Evolutionary conservation across 2,888 invertebrate species (phyloP).

Genomic region (Lomographa bimaculata): DNA sequence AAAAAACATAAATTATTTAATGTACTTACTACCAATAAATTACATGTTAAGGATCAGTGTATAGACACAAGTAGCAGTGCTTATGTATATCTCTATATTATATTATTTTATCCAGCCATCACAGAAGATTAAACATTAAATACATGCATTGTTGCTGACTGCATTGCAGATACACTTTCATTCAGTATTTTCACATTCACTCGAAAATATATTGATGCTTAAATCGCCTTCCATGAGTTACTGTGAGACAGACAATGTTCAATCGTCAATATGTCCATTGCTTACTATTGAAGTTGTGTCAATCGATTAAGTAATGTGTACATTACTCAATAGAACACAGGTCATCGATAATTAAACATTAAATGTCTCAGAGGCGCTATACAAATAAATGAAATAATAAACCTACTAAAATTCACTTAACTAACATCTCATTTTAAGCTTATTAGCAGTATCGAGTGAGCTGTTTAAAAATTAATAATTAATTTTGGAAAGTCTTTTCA

Average conservation of each 20-base stretch:
- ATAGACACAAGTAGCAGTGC: conserved; percentile 53
- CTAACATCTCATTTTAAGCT: conserved; percentile 8
- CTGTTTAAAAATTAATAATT: conserved; percentile 7
- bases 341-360: no score
- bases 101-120: conserved; percentile 31
- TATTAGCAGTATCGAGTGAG: conserved; percentile 7
- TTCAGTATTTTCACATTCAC: conserved; percentile 14
- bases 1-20: conserved; percentile 59
- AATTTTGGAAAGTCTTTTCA: conserved; percentile 10
- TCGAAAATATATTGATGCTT: no score
- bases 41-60: conserved; percentile 63
- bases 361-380: no score
- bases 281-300: no score
- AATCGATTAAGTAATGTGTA: no score
- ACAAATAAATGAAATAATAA: no score
- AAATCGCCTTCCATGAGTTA: no score
- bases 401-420: no score
- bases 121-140: conserved; percentile 25
- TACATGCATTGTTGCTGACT: conserved; percentile 45
- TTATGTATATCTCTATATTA: conserved; percentile 30
- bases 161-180: conserved; percentile 52
- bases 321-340: no score
- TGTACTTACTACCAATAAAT: conserved; percentile 64
- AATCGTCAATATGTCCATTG: no score
- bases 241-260: no score